Evolutionary conservation across 2,113 vertebrate species (phyloP), one percentile per base, ranked within the genome.

Genomic region (Jacana jacana): DNA sequence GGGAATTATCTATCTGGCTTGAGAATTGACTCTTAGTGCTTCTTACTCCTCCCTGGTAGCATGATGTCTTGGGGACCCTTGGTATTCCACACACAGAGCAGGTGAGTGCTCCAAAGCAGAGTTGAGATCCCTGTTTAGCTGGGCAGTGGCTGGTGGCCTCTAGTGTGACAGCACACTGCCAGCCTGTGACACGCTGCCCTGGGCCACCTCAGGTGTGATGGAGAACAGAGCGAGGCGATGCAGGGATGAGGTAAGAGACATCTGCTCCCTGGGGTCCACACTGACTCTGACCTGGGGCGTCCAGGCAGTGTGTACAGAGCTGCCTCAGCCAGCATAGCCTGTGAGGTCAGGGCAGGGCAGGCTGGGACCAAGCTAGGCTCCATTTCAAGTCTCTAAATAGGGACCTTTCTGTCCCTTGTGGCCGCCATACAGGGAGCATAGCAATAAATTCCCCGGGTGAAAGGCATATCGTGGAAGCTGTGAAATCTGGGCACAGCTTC

Each of bases 401-500:
- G 37, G 44, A 52, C n/a, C 18, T 92, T 61, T 31, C 54, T 58
- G 37, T 85, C 63, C 63, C 60, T 48, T 9, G 49, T 44, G 54
- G 73, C 44, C 93, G 75, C 63, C 76, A 33, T 17, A 54, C 70
- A 86, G 63, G 49, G 61, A 82, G n/a, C 44, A 55, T 5, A 92
- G 75, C 82, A 66, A 70, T 61, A 63, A 75, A 91, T 89, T 78
- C 73, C 33, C 76, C 2, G 2, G n/a, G 61, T 1, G 0, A 87
- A 75, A 94, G 33, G 40, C 85, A n/a, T 25, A 49, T 22, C 3
- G 0, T 48, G 68, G 79, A 51, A 85, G 81, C 82, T 88, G 71
- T 88, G 76, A 93, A 80, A 79, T 69, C 71, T 88, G 90, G 82
- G 76, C 88, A 90, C 17, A 4, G 68, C 15, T 77, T 83, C 90